These are phyloP conservation scores for Coracopsis vasa DNA, from an alignment of 2,113 vertebrate genomes.

Conservation along the genomic window DNA sequence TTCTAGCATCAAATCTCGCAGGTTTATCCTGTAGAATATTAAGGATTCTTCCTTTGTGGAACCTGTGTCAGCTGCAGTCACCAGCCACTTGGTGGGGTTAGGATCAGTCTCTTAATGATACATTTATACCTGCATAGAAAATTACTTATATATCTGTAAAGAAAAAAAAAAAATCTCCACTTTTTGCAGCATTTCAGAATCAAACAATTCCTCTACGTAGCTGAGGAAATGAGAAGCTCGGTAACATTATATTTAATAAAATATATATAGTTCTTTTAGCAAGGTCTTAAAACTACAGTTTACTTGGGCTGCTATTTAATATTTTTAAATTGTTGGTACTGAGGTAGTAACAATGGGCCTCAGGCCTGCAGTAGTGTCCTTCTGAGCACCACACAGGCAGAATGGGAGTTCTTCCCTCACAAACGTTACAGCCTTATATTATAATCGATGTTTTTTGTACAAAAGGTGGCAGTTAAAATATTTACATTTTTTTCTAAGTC, in stretches of 20 bases:
- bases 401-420: not conserved
- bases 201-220: not conserved
- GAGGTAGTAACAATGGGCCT: not conserved
- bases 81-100: not conserved
- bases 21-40: not conserved
- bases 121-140: not conserved
- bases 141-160: not conserved
- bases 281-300: not conserved
- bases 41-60: not conserved
- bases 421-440: not conserved
- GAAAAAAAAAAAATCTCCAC: not conserved
- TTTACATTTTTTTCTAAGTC: not conserved
- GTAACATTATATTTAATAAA: not conserved
- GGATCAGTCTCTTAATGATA: not conserved
- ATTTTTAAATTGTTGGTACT: not conserved
- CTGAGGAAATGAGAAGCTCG: not conserved
- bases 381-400: not conserved
- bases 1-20: not conserved
- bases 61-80: not conserved
- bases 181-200: not conserved
- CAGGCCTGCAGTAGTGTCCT: not conserved
- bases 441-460: fast-evolving
- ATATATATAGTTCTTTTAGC: not conserved
- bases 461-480: not conserved
- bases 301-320: not conserved